Evolutionary conservation across 2,797 vertebrate genomes (phyloP), one percentile per base, ranked within the genome.

Genomic region (Gymnothorax reevesii): DNA sequence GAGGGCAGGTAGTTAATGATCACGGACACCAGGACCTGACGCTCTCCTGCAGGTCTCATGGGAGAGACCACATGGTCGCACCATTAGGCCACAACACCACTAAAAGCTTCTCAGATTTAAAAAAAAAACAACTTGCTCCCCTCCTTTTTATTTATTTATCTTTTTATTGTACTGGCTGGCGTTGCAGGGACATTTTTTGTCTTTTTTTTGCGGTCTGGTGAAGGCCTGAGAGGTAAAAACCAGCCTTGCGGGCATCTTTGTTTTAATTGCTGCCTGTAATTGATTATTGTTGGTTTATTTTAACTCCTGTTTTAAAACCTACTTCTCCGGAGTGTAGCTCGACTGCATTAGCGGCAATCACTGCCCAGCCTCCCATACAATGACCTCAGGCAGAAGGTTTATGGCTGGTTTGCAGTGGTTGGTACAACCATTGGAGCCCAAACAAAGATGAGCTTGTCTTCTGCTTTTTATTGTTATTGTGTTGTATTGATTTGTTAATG

Each of bases 1-100:
- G 95, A 95, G 93, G 91, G 92, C 89, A 92, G 93, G 94, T 97
- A 93, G 92, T 96, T 94, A 96, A 95, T 95, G 94, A 94, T 94
- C 92, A 95, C 94, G 94, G 93, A 94, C 94, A 94, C 94, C 91
- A 87, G 93, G 94, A 95, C 95, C 94, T 93, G 95, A 94, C 94
- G 92, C 92, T 96, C 95, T 95, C 95, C 93, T 91, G 94, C 93
- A 95, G 92, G 94, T 94, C 94, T 84, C 59, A 20, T 49, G 3
- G 59, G 33, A 69, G 60, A 59, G n/a, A 27, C 59, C 82, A 33
- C 82, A 27, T 15, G 80, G 27, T 49, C 27, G 60, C 22, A 84
- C 59, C 60, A 66, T 69, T 71, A 64, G 62, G 60, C 71, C 55
- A 20, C 15, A 57, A 27, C 85, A 86, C 17, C 85, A 82, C 79